Conservation (phyloP, 2,888 invertebrate genomes). For the Aspidiotus destructor region DNA sequence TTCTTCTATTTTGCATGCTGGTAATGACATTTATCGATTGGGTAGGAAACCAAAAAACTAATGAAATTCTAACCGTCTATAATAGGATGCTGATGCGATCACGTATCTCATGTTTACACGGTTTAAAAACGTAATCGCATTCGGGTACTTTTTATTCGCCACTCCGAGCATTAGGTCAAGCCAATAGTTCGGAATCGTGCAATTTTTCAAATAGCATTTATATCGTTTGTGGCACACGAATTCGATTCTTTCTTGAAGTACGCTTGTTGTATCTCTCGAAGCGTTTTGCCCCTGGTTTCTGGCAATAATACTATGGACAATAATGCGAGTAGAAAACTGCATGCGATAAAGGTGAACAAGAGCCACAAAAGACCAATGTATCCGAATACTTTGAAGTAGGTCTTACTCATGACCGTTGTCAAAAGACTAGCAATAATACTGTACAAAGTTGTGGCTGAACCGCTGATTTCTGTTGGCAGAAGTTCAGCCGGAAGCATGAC, state of each 20-base stretch:
- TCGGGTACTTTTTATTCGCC: too few relatives aligned
- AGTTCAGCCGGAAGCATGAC: slow-evolving; percentile 26
- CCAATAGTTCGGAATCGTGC: too few relatives aligned
- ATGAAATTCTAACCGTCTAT: too few relatives aligned
- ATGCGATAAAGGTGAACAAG: slow-evolving; percentile 6
- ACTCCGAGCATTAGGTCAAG: too few relatives aligned
- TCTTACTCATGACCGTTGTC: slow-evolving; percentile 11
- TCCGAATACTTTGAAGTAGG: slow-evolving; percentile 5
- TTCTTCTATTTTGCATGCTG: too few relatives aligned
- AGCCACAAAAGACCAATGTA: neutral
- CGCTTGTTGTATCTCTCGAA: slow-evolving; percentile 17
- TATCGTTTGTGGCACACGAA: neutral
- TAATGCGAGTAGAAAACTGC: slow-evolving; percentile 12
- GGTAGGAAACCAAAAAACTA: too few relatives aligned
- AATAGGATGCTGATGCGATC: too few relatives aligned
- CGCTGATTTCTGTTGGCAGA: slow-evolving; percentile 15
- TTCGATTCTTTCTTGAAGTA: slow-evolving; percentile 9
- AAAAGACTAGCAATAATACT: slow-evolving; percentile 11
- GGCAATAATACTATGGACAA: slow-evolving; percentile 14
- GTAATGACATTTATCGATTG: too few relatives aligned
- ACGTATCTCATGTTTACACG: too few relatives aligned
- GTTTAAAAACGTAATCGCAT: too few relatives aligned
- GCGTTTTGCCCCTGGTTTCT: slow-evolving; percentile 16
- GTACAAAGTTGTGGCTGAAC: neutral
- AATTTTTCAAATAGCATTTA: too few relatives aligned